Percentiles rank a stretch among this genome's conserved stretches.
These are phyloP conservation scores for Channa argus DNA, from an alignment of 2,113 vertebrate genomes.

Conservation along the genomic window DNA sequence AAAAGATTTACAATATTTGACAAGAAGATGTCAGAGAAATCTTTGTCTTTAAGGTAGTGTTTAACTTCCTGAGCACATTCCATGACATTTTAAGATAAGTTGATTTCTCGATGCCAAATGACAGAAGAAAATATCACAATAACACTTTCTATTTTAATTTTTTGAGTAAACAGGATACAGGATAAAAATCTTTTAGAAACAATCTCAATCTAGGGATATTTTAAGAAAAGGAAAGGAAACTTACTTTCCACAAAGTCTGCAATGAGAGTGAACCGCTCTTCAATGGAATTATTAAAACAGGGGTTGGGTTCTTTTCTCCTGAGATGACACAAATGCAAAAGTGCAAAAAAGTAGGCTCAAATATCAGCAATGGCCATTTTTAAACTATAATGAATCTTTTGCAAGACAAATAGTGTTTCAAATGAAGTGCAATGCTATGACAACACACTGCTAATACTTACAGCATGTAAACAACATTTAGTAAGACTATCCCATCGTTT, in stretches of 20 bases:
- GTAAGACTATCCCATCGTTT: slow-evolving; percentile 83
- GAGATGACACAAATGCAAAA: slow-evolving; percentile 1
- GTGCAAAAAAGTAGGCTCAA: background rate
- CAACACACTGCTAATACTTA: slow-evolving; percentile 79
- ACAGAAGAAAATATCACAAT: too few species aligned
- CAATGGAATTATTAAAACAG: slow-evolving; percentile 61
- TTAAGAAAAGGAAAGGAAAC: slow-evolving; percentile 41
- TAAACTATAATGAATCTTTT: background rate
- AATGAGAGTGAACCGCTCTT: slow-evolving; percentile 82
- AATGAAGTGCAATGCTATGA: background rate
- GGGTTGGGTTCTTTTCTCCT: slow-evolving; percentile 82
- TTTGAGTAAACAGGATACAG: too few species aligned
- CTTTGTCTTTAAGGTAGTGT: too few species aligned
- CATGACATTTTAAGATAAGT: too few species aligned
- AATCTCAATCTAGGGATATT: background rate
- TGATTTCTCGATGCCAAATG: too few species aligned
- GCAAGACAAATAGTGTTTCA: background rate
- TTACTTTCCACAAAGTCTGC: slow-evolving; percentile 88
- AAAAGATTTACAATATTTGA: background rate
- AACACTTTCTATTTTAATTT: too few species aligned
- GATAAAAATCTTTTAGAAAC: too few species aligned
- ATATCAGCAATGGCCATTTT: background rate
- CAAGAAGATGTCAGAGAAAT: background rate
- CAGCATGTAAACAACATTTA: slow-evolving; percentile 86
- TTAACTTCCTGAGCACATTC: too few species aligned